Evolutionary conservation across 2,888 invertebrate species (phyloP).

Genomic region (Lasioglossum villosulum): DNA sequence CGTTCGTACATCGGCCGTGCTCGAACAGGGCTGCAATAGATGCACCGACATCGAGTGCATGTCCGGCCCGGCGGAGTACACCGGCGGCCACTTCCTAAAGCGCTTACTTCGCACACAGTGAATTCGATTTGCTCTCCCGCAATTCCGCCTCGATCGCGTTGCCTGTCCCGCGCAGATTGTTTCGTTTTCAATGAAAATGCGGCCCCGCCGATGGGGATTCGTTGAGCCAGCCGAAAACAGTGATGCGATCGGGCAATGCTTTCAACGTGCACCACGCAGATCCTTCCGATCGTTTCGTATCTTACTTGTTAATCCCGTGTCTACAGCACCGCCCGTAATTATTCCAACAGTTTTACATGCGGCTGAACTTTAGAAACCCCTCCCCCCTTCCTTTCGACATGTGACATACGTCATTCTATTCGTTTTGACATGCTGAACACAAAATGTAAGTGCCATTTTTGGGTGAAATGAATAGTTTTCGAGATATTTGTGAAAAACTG

Average conservation of each 20-base stretch:
- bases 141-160: slow-evolving; percentile 31
- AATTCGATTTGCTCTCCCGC: slow-evolving; percentile 50
- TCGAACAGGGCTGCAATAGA: slow-evolving; percentile 58
- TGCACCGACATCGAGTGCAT: slow-evolving; percentile 59
- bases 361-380: too few species aligned
- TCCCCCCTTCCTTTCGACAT: too few species aligned
- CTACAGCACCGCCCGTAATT: not conserved
- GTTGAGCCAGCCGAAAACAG: not conserved
- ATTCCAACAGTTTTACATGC: slow-evolving; percentile 1
- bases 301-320: not conserved
- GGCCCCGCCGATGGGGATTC: not conserved
- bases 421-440: too few species aligned
- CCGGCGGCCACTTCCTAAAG: slow-evolving; percentile 57
- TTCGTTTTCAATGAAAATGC: slow-evolving; percentile 35
- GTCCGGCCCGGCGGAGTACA: slow-evolving; percentile 40
- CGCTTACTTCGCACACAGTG: slow-evolving; percentile 61
- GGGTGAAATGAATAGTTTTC: too few species aligned
- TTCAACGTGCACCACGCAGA: not conserved
- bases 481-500: too few species aligned
- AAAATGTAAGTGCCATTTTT: too few species aligned
- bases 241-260: not conserved
- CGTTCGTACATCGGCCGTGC: slow-evolving; percentile 49
- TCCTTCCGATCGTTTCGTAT: not conserved
- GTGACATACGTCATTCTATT: too few species aligned
- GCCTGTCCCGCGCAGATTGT: slow-evolving; percentile 37